phyloP scores from a whole-genome alignment of 2,113 vertebrate species.

The Nansenia antarctica region DNA sequence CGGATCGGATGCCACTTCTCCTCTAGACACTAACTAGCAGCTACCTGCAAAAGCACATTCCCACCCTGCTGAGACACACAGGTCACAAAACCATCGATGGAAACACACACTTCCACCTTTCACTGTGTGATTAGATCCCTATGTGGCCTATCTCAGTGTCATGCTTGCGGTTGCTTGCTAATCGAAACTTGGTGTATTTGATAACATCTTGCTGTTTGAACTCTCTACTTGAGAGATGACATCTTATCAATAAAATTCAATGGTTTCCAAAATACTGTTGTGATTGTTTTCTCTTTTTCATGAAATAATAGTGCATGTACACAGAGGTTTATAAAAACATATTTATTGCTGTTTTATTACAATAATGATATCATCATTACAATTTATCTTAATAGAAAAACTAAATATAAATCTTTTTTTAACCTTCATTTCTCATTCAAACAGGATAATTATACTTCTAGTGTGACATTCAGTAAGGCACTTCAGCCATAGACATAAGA shows the following conservation, averaged over 20 bases:
- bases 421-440: not conserved
- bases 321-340: not conserved
- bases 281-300: not conserved
- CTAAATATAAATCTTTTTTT: not conserved
- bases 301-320: not conserved
- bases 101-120: not conserved
- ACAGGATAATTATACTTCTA: not conserved
- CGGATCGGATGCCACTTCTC: not conserved
- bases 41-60: not conserved
- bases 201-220: not conserved
- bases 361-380: not conserved
- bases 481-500: not conserved
- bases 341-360: not conserved
- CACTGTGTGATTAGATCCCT: not conserved
- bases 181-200: not conserved
- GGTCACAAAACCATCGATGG: not conserved
- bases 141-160: not conserved
- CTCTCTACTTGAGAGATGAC: not conserved
- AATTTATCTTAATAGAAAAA: not conserved
- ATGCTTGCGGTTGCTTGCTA: not conserved
- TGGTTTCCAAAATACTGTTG: not conserved
- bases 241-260: constrained; percentile 1
- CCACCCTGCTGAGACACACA: not conserved
- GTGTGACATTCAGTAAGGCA: not conserved
- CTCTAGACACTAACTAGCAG: not conserved